Evolutionary conservation across 2,797 vertebrate species (phyloP).

Genomic region (Typhlichthys subterraneus): DNA sequence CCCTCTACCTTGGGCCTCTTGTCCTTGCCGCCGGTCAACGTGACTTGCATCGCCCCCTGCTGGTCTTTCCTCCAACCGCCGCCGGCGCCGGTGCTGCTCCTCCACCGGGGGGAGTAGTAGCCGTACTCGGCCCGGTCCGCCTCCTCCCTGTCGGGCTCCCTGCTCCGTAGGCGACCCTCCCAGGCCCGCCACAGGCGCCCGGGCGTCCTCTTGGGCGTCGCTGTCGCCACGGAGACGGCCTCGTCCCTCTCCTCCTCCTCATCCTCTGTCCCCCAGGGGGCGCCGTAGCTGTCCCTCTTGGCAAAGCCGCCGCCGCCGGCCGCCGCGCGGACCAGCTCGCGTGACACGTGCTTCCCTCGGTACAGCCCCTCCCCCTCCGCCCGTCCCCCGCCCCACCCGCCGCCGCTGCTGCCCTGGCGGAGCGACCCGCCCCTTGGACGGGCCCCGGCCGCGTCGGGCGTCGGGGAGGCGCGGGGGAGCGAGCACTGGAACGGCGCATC

Average conservation of each 20-base stretch:
- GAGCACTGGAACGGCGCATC: slow-evolving; percentile 82
- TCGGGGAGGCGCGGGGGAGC: slow-evolving; percentile 72
- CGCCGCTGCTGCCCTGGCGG: slow-evolving; percentile 59
- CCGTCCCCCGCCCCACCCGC: slow-evolving; percentile 53
- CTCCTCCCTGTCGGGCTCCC: slow-evolving; percentile 73
- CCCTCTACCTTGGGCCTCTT: slow-evolving; percentile 64
- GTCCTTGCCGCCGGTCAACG: slow-evolving; percentile 48
- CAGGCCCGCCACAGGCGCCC: slow-evolving; percentile 76
- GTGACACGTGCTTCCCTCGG: slow-evolving; percentile 80
- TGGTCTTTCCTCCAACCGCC: slow-evolving; percentile 71
- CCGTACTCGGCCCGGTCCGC: slow-evolving; percentile 69
- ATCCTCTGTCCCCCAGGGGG: slow-evolving; percentile 67
- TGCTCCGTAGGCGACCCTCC: slow-evolving; percentile 76
- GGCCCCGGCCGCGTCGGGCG: slow-evolving; percentile 61
- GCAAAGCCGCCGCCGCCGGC: slow-evolving; percentile 79
- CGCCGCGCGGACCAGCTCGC: slow-evolving; percentile 79
- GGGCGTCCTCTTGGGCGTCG: slow-evolving; percentile 57
- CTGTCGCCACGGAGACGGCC: not conserved
- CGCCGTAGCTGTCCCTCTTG: slow-evolving; percentile 69
- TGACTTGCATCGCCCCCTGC: slow-evolving; percentile 50
- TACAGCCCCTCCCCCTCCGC: slow-evolving; percentile 77
- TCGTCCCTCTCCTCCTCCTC: slow-evolving; percentile 22
- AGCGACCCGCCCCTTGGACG: slow-evolving; percentile 75
- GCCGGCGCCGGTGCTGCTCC: slow-evolving; percentile 51
- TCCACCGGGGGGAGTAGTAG: slow-evolving; percentile 58